phyloP scores from a whole-genome alignment of 2,113 vertebrate species.

The Smithornis capensis region DNA sequence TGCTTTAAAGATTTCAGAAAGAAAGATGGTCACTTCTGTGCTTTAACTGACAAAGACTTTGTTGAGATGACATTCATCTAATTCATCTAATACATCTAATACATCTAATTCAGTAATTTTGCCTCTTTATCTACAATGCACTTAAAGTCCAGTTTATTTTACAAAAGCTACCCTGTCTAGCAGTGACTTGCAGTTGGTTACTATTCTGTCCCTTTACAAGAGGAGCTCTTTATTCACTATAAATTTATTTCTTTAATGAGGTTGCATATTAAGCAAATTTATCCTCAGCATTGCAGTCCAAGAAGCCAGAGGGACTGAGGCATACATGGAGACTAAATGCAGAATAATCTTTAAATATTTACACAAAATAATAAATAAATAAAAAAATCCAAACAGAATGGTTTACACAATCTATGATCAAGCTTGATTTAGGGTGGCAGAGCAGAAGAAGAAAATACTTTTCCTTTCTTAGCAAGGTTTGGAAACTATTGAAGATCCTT shows the following conservation, averaged over 20 bases:
- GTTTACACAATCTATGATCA: neutral
- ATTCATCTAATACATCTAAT: too few species aligned
- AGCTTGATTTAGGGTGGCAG: neutral
- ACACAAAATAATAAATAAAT: neutral
- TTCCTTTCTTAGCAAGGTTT: neutral
- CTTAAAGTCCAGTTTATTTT: neutral
- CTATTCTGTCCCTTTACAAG: neutral
- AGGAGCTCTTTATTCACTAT: neutral
- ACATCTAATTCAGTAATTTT: neutral
- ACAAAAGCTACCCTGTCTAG: neutral
- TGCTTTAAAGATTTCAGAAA: neutral
- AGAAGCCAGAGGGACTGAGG: neutral
- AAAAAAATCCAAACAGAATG: neutral
- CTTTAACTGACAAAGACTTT: slow-evolving; percentile 1
- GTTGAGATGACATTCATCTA: neutral
- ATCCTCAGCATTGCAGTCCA: neutral
- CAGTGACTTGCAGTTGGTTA: neutral
- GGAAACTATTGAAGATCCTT: neutral
- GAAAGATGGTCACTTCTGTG: neutral
- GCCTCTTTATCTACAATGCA: neutral
- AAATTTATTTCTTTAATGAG: neutral
- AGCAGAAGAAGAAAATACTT: neutral
- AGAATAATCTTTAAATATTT: neutral
- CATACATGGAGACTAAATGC: neutral
- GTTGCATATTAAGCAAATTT: neutral